Percentiles rank a stretch among this genome's conserved stretches.
phyloP scores from a whole-genome alignment of 2,888 invertebrate genomes.

The Nomada goodeniana region DNA sequence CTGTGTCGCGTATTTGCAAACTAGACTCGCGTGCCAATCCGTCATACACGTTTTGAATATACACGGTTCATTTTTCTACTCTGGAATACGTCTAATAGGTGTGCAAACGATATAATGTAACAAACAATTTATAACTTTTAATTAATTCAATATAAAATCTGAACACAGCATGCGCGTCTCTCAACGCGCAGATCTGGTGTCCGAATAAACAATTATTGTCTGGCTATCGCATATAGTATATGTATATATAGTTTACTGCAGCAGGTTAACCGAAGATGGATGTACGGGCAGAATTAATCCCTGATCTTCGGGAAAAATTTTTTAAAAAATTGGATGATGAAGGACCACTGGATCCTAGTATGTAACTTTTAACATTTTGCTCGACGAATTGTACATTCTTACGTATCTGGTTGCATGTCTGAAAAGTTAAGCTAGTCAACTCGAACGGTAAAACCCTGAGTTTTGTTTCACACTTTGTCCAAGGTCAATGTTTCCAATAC shows the following conservation, averaged over 20 bases:
- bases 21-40: not conserved
- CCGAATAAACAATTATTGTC: slow-evolving; percentile 64
- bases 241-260: slow-evolving; percentile 49
- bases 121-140: not conserved
- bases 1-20: not conserved
- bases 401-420: not conserved
- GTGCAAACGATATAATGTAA: too few relatives aligned
- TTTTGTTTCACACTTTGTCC: slow-evolving; percentile 7
- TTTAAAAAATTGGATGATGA: slow-evolving; percentile 79
- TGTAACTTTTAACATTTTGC: slow-evolving; percentile 46
- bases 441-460: slow-evolving; percentile 1
- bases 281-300: slow-evolving; percentile 73
- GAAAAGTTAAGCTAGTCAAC: not conserved
- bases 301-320: slow-evolving; percentile 80
- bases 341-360: slow-evolving; percentile 77
- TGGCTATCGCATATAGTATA: slow-evolving; percentile 38
- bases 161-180: slow-evolving; percentile 40
- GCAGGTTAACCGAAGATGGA: slow-evolving; percentile 74
- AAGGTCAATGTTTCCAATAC: slow-evolving; percentile 49
- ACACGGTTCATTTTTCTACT: not conserved
- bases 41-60: not conserved
- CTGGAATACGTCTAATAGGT: too few relatives aligned
- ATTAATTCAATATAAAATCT: slow-evolving; percentile 39
- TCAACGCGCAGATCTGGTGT: slow-evolving; percentile 46
- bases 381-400: not conserved